Conservation (phyloP, 2,797 vertebrate genomes). For the Manis javanica region DNA sequence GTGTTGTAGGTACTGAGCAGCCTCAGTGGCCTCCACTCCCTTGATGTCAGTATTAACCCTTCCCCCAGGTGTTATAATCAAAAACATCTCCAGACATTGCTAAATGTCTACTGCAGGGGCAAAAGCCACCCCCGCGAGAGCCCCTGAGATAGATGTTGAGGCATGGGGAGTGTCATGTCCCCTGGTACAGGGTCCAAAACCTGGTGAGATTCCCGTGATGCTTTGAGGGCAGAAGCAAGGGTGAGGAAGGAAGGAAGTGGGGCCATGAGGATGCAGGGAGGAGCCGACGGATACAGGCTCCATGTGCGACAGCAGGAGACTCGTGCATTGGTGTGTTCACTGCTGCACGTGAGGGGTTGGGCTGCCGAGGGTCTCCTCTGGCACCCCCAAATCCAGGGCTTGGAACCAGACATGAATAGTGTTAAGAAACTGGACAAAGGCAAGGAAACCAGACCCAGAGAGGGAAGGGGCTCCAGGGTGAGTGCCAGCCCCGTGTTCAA, state of each 20-base stretch:
- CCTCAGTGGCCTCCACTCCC: background rate
- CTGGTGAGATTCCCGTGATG: accelerated
- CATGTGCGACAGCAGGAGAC: accelerated
- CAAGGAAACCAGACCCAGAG: background rate
- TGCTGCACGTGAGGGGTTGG: accelerated
- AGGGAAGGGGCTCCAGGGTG: no score
- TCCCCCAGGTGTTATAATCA: background rate
- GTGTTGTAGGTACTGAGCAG: no score
- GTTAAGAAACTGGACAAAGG: background rate
- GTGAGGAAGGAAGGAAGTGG: background rate
- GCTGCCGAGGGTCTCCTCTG: background rate
- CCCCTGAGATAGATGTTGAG: background rate
- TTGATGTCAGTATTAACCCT: background rate
- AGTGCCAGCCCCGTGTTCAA: no score
- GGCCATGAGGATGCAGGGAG: accelerated
- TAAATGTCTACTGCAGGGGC: background rate
- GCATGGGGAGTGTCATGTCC: accelerated
- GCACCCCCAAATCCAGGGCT: no score
- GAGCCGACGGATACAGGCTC: accelerated
- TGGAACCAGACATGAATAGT: background rate
- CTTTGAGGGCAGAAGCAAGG: background rate
- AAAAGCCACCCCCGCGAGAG: accelerated
- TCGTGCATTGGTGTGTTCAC: accelerated
- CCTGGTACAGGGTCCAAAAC: no score
- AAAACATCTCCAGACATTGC: background rate